Conservation (phyloP, 2,888 invertebrate species). For the Cacoxenus indagator region DNA sequence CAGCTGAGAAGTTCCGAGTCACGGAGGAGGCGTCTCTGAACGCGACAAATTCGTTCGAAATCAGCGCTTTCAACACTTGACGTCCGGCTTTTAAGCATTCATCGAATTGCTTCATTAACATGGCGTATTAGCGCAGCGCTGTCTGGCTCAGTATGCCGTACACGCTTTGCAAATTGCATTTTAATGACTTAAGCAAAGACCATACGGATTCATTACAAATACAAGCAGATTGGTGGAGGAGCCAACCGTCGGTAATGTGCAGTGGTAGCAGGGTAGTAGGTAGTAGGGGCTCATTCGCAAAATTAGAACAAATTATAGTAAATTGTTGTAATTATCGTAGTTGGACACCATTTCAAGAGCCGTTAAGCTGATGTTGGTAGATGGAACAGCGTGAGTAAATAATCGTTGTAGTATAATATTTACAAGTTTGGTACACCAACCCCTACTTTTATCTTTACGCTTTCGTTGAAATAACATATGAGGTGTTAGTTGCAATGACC, state of each 20-base stretch:
- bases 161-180: constrained; percentile 18
- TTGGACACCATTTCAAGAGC: constrained; percentile 9
- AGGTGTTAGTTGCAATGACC: too few relatives aligned
- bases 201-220: constrained; percentile 15
- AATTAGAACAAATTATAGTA: constrained; percentile 20
- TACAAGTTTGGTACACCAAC: too few relatives aligned
- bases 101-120: neutral
- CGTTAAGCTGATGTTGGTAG: too few relatives aligned
- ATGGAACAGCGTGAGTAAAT: neutral
- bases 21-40: too few relatives aligned
- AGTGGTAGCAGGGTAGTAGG: neutral
- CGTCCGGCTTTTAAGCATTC: neutral
- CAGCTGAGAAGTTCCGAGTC: too few relatives aligned
- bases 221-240: neutral
- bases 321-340: constrained; percentile 17
- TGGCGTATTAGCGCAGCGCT: neutral
- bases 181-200: constrained; percentile 17
- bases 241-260: neutral
- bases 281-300: neutral
- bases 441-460: too few relatives aligned
- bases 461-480: too few relatives aligned
- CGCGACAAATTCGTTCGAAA: neutral
- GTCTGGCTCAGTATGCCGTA: neutral
- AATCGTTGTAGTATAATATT: too few relatives aligned
- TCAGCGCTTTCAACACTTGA: neutral